Percentiles rank a stretch among this genome's conserved stretches.
phyloP scores from a whole-genome alignment of 2,888 invertebrate genomes.

The Caenorhabditis panamensis region DNA sequence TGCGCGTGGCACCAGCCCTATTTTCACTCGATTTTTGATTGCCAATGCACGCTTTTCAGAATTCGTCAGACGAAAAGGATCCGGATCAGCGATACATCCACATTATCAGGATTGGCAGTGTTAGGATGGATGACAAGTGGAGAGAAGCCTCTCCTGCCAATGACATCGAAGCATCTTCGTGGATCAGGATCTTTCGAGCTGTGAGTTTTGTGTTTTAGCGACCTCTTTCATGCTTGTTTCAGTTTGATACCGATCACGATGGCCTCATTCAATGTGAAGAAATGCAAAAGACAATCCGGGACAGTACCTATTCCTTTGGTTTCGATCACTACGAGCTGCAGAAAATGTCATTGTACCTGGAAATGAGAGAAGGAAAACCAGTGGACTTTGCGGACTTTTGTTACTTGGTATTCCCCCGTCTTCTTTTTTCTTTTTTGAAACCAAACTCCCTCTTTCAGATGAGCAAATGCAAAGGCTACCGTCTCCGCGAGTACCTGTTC shows the following conservation, averaged over 20 bases:
- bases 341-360: conserved; percentile 57
- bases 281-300: conserved; percentile 81
- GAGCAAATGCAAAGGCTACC: conserved; percentile 75
- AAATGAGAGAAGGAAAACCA: conserved; percentile 67
- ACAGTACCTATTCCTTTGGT: conserved; percentile 78
- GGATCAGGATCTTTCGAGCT: conserved; percentile 72
- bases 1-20: conserved; percentile 13
- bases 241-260: conserved; percentile 81
- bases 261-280: conserved; percentile 81
- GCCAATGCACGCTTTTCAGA: conserved; percentile 36
- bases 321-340: conserved; percentile 68
- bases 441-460: too few species aligned
- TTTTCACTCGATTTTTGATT: conserved; percentile 25
- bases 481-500: conserved; percentile 72
- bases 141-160: conserved; percentile 50
- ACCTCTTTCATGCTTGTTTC: too few species aligned
- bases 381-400: conserved; percentile 83
- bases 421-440: too few species aligned
- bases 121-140: conserved; percentile 63
- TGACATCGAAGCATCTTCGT: conserved; percentile 62
- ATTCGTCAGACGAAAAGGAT: conserved; percentile 8
- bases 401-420: conserved; percentile 81
- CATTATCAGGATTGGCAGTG: conserved; percentile 53
- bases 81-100: conserved; percentile 50
- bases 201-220: too few species aligned